A percentile compares a stretch with the other conserved stretches of the same genome.
Evolutionary conservation across 1,140 invertebrate genomes (phyloP).

Genomic region (Trypoxylus dichotomus): DNA sequence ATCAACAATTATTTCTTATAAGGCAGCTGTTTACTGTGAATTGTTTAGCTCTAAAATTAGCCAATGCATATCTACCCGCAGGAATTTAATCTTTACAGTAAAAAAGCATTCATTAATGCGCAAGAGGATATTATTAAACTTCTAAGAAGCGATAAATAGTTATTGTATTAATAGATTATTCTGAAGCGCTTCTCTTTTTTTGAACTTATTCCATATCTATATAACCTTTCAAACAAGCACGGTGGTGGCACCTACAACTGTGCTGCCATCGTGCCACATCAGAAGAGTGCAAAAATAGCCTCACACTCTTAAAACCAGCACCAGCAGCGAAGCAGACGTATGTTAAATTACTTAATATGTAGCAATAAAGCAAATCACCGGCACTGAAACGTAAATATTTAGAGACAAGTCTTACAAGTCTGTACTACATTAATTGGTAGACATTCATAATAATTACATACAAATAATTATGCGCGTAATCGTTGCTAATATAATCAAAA

Average conservation of each 20-base stretch:
- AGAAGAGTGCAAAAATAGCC: not conserved
- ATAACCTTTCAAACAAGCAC: not conserved
- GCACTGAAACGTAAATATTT: slow-evolving; percentile 12
- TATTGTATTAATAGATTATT: no score
- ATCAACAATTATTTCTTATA: no score
- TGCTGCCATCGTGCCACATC: not conserved
- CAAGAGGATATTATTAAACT: no score
- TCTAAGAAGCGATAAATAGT: no score
- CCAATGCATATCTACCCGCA: no score
- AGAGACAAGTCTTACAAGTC: slow-evolving; percentile 1
- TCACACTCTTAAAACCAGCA: not conserved
- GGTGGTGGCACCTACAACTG: not conserved
- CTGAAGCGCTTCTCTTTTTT: no score
- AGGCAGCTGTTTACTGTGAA: no score
- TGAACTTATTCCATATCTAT: not conserved
- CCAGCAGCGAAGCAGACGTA: not conserved
- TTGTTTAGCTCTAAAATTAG: no score
- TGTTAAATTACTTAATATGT: not conserved
- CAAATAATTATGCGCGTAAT: slow-evolving; percentile 3
- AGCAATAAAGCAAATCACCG: not conserved
- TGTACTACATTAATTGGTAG: slow-evolving; percentile 5
- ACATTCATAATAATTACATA: slow-evolving; percentile 21
- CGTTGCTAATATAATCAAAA: slow-evolving; percentile 13
- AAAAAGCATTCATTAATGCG: no score
- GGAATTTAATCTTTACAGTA: no score